Percentiles rank a stretch among this genome's conserved stretches.
phyloP scores from a whole-genome alignment of 2,797 vertebrate genomes.

The Oreonectes daqikongensis region DNA sequence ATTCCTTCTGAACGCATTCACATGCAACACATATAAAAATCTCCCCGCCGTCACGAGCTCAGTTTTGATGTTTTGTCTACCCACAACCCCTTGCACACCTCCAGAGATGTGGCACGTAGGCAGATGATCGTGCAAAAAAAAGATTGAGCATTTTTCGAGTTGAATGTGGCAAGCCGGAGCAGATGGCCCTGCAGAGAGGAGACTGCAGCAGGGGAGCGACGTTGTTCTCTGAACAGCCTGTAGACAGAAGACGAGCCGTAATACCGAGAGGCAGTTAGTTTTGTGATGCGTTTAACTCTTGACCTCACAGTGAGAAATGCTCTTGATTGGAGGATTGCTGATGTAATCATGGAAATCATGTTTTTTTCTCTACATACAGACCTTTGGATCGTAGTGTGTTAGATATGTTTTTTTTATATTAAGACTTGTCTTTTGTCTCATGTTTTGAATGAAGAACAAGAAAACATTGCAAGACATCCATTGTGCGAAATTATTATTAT shows the following conservation, averaged over 20 bases:
- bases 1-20: neutral
- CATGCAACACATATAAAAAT: neutral
- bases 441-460: no score
- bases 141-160: slow-evolving; percentile 34
- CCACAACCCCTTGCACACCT: neutral
- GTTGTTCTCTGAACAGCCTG: slow-evolving; percentile 58
- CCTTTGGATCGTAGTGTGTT: slow-evolving; percentile 28
- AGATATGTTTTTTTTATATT: slow-evolving; percentile 20
- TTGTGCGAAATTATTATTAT: neutral
- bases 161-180: slow-evolving; percentile 50
- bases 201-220: slow-evolving; percentile 48
- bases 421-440: neutral
- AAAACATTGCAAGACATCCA: neutral
- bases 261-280: slow-evolving; percentile 44
- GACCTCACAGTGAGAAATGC: slow-evolving; percentile 27
- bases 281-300: slow-evolving; percentile 41
- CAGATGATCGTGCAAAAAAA: slow-evolving; percentile 20
- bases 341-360: neutral
- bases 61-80: slow-evolving; percentile 11
- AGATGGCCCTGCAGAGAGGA: slow-evolving; percentile 58
- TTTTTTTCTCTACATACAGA: neutral
- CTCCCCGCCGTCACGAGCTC: neutral
- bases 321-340: slow-evolving; percentile 26
- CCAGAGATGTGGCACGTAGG: slow-evolving; percentile 22
- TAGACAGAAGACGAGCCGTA: slow-evolving; percentile 55